Percentiles rank a stretch among this genome's conserved stretches.
These are phyloP conservation scores for Rhynchonycteris naso DNA, from an alignment of 2,797 vertebrate genomes.

Conservation along the genomic window DNA sequence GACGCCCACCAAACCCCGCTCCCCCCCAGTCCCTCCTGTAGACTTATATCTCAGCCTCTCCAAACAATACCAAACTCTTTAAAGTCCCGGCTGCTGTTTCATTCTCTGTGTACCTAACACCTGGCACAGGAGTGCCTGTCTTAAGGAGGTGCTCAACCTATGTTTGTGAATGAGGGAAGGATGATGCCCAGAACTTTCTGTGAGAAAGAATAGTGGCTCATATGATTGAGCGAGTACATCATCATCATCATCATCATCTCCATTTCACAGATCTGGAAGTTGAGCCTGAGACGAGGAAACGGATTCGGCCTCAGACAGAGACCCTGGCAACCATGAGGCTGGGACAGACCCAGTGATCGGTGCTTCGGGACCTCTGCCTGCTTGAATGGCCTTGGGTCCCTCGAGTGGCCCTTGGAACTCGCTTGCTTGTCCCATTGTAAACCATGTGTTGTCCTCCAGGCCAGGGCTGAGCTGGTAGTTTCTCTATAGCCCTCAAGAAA, in stretches of 20 bases:
- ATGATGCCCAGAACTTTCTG: neutral
- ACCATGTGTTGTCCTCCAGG: rapidly evolving
- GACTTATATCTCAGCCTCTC: neutral
- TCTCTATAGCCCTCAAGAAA: neutral
- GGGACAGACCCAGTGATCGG: rapidly evolving
- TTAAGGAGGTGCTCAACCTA: neutral
- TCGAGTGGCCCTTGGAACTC: rapidly evolving
- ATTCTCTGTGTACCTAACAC: neutral
- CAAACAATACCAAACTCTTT: neutral
- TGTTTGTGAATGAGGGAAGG: neutral
- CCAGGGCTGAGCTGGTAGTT: neutral
- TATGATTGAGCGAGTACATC: neutral
- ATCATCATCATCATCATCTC: neutral
- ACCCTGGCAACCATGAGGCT: neutral
- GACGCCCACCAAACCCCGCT: neutral
- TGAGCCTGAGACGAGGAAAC: neutral
- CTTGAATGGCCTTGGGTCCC: neutral
- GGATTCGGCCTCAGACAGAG: rapidly evolving
- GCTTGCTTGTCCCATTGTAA: neutral
- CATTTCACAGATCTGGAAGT: neutral
- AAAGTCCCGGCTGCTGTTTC: neutral
- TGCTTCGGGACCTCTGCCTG: neutral
- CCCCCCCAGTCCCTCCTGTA: rapidly evolving
- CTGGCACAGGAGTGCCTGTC: neutral
- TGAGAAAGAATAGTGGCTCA: neutral